Conservation (phyloP, 1,140 invertebrate genomes). For the Polypedilum pembai region DNA sequence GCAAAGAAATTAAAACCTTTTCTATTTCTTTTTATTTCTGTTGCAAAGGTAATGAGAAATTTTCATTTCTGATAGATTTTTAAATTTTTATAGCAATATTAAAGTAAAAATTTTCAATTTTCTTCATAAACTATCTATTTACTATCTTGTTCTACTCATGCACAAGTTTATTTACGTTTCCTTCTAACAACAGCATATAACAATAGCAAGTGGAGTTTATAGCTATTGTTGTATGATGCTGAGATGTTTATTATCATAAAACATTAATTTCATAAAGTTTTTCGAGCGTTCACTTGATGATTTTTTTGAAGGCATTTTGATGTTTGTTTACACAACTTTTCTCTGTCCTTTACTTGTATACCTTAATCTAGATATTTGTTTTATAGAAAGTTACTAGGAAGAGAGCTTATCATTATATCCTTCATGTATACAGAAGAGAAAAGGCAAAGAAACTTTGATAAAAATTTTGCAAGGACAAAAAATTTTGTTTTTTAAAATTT, state of each 20-base stretch:
- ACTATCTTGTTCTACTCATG: background rate
- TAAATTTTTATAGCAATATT: background rate
- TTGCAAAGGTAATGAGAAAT: background rate
- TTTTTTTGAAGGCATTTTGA: background rate
- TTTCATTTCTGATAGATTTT: no score
- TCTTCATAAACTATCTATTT: no score
- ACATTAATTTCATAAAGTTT: slow-evolving; percentile 13
- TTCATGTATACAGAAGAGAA: background rate
- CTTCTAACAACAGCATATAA: background rate
- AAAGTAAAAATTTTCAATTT: background rate
- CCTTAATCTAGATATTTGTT: slow-evolving; percentile 3
- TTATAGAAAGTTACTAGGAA: background rate
- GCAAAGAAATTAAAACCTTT: background rate
- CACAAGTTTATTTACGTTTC: background rate
- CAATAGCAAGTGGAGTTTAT: background rate
- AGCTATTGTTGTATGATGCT: background rate
- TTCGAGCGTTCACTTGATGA: background rate
- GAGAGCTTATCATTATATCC: background rate
- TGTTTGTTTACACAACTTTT: background rate
- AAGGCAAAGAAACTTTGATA: background rate
- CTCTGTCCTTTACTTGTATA: background rate
- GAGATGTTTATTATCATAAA: slow-evolving; percentile 8
- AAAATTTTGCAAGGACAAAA: no score
- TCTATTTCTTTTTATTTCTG: background rate
- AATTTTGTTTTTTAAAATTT: no score